phyloP scores from a whole-genome alignment of 1,140 invertebrate species.

The Platyscapa corneri region DNA sequence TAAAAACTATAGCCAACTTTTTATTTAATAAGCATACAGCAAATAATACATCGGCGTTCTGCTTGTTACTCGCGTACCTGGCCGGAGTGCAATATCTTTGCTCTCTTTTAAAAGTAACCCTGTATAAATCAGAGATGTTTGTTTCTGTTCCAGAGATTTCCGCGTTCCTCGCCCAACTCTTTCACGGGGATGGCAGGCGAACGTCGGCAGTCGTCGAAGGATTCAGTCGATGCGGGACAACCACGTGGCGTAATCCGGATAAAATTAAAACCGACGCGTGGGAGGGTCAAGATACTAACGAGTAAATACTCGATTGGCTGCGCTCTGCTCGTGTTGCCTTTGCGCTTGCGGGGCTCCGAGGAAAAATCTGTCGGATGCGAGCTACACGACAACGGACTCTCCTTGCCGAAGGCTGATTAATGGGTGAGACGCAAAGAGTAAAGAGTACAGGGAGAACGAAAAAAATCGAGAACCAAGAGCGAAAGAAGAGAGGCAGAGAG shows the following conservation, averaged over 20 bases:
- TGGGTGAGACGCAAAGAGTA: slow-evolving; percentile 44
- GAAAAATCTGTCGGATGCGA: slow-evolving; percentile 64
- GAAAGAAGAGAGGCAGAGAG: not conserved
- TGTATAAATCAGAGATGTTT: slow-evolving; percentile 35
- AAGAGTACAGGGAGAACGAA: slow-evolving; percentile 52
- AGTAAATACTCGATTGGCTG: slow-evolving; percentile 57
- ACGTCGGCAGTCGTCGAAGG: not conserved
- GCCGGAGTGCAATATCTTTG: not conserved
- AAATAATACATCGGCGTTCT: not conserved
- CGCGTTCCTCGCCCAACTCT: not conserved
- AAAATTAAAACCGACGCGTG: slow-evolving; percentile 62
- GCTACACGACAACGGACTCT: slow-evolving; percentile 60
- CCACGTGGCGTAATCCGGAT: slow-evolving; percentile 57
- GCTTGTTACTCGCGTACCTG: not conserved
- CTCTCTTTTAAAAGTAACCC: slow-evolving; percentile 4
- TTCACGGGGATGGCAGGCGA: not conserved
- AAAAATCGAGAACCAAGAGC: slow-evolving; percentile 32
- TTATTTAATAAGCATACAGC: not conserved
- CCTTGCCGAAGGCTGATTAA: slow-evolving; percentile 64
- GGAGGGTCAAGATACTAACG: slow-evolving; percentile 62
- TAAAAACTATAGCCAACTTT: not conserved
- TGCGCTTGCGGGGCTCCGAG: slow-evolving; percentile 54
- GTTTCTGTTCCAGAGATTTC: slow-evolving; percentile 45
- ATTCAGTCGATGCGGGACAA: slow-evolving; percentile 11
- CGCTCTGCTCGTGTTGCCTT: slow-evolving; percentile 3